phyloP scores from a whole-genome alignment of 2,797 vertebrate species.

The Parotocinclus haroldoi region DNA sequence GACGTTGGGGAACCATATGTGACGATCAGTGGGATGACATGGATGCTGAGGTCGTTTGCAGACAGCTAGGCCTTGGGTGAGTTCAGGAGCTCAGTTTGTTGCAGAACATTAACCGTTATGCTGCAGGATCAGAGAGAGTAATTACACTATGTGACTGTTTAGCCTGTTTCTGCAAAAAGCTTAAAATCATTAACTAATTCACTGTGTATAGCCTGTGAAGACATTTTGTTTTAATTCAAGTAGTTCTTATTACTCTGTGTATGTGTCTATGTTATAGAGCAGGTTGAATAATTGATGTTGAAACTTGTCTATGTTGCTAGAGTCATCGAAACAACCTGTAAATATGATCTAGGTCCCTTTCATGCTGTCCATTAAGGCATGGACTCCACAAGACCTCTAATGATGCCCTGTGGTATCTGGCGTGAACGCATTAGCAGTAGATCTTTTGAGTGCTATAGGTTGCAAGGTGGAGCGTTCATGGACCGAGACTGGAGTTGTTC shows the following conservation, averaged over 20 bases:
- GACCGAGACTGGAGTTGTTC: no score
- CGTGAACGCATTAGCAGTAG: no score
- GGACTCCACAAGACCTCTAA: no score
- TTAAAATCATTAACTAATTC: slow-evolving; percentile 4
- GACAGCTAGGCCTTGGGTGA: slow-evolving; percentile 76
- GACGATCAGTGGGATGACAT: slow-evolving; percentile 80
- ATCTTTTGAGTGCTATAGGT: no score
- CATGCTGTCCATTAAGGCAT: no score
- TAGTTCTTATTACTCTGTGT: slow-evolving; percentile 43
- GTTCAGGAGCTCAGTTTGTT: slow-evolving; percentile 18
- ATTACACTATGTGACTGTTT: not conserved
- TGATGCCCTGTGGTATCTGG: no score
- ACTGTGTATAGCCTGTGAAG: slow-evolving; percentile 12
- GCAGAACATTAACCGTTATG: slow-evolving; percentile 7
- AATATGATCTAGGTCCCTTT: no score
- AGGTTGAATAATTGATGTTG: slow-evolving; percentile 45
- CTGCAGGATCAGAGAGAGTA: slow-evolving; percentile 3
- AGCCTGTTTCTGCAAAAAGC: slow-evolving; percentile 17
- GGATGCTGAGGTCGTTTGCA: slow-evolving; percentile 77
- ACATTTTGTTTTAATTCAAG: slow-evolving; percentile 22
- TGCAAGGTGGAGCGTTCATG: no score
- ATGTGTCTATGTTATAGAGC: slow-evolving; percentile 12
- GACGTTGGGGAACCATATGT: slow-evolving; percentile 76
- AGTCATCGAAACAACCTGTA: not conserved
- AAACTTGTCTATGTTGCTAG: slow-evolving; percentile 18